Evolutionary conservation across 2,888 invertebrate species (phyloP).

Genomic region (Drosophila seclusa): DNA sequence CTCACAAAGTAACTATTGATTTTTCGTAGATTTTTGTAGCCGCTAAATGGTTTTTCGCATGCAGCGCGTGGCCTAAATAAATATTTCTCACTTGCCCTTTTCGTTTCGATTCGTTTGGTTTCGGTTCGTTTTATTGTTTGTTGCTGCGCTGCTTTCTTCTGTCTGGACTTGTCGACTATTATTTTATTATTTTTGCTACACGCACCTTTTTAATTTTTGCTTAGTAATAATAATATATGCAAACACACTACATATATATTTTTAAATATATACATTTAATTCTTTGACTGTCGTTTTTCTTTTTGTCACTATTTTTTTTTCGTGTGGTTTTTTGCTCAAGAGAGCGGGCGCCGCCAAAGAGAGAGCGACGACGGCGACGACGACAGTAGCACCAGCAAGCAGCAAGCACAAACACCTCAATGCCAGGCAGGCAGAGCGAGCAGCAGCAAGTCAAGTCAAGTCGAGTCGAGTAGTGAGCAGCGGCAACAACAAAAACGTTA

Average conservation of each 20-base stretch:
- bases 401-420: conserved; percentile 60
- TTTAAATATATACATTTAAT: conserved; percentile 22
- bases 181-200: conserved; percentile 39
- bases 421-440: conserved; percentile 60
- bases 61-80: conserved; percentile 55
- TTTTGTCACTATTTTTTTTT: conserved; percentile 37
- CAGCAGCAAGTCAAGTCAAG: conserved; percentile 18
- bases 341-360: conserved; percentile 41
- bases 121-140: conserved; percentile 26
- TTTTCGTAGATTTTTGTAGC: conserved; percentile 61
- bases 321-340: conserved; percentile 49
- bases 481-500: conserved; percentile 51
- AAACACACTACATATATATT: conserved; percentile 10
- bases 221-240: conserved; percentile 60
- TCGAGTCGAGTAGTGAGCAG: conserved; percentile 49
- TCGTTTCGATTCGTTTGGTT: conserved; percentile 1
- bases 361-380: conserved; percentile 30
- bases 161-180: conserved; percentile 10
- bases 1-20: conserved; percentile 68
- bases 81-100: conserved; percentile 41
- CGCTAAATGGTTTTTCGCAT: conserved; percentile 59
- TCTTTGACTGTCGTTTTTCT: conserved; percentile 43
- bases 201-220: conserved; percentile 44
- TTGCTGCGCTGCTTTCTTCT: conserved; percentile 20
- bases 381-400: conserved; percentile 37